Percentiles rank a stretch among this genome's conserved stretches.
Evolutionary conservation across 2,888 invertebrate species (phyloP).

Genomic region (Sesamia inferens): DNA sequence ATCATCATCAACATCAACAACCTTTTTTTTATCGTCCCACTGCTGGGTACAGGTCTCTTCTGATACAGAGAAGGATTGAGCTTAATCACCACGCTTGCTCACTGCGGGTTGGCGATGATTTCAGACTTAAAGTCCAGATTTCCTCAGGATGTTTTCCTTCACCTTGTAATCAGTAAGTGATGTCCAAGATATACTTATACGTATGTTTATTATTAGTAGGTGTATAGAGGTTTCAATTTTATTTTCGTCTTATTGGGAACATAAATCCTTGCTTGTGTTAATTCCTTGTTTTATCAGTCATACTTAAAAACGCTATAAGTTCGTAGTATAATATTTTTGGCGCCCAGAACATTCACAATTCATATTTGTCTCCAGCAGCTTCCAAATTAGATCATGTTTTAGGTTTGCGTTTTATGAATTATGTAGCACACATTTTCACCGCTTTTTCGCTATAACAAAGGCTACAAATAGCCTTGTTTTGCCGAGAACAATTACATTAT

Average conservation of each 20-base stretch:
- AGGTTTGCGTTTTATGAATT: slow-evolving; percentile 54
- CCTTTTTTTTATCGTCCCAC: too few species aligned
- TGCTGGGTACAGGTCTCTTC: too few species aligned
- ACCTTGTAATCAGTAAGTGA: too few species aligned
- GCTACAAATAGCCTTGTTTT: slow-evolving; percentile 47
- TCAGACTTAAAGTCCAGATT: too few species aligned
- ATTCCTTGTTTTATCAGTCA: neutral
- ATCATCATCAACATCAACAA: too few species aligned
- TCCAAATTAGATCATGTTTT: slow-evolving; percentile 56
- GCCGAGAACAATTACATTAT: slow-evolving; percentile 47
- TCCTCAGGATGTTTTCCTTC: too few species aligned
- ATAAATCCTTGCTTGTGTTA: neutral
- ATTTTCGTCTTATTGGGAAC: neutral
- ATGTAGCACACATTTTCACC: slow-evolving; percentile 49
- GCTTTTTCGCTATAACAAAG: slow-evolving; percentile 29
- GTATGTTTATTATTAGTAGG: neutral
- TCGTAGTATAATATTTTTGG: slow-evolving; percentile 4
- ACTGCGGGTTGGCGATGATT: too few species aligned
- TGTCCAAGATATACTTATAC: too few species aligned
- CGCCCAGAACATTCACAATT: slow-evolving; percentile 48
- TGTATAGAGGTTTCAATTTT: neutral
- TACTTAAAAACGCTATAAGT: slow-evolving; percentile 8
- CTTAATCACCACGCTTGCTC: too few species aligned
- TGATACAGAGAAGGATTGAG: too few species aligned
- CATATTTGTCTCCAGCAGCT: slow-evolving; percentile 45